A percentile compares a stretch with the other conserved stretches of the same genome.
phyloP scores from a whole-genome alignment of 1,140 invertebrate species.

The Amyelois transitella region DNA sequence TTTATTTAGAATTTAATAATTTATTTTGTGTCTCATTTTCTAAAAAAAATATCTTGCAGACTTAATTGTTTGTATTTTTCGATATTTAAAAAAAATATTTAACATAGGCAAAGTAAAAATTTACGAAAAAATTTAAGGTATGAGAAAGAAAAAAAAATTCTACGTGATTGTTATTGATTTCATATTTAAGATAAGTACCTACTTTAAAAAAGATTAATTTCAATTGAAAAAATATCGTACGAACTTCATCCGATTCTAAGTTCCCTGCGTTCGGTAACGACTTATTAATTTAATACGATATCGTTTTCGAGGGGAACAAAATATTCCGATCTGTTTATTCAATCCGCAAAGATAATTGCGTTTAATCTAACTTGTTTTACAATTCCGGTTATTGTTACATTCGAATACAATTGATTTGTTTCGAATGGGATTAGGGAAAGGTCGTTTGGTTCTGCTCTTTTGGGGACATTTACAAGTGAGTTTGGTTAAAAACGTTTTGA shows the following conservation, averaged over 20 bases:
- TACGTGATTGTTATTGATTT: too few species aligned
- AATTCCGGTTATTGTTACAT: constrained; percentile 7
- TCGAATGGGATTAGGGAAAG: background rate
- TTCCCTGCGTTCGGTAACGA: constrained; percentile 8
- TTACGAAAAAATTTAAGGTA: too few species aligned
- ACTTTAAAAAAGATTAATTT: too few species aligned
- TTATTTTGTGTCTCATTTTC: too few species aligned
- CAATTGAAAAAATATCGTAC: background rate
- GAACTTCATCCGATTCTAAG: background rate
- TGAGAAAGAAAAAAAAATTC: too few species aligned
- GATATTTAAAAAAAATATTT: too few species aligned
- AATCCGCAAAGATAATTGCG: constrained; percentile 22
- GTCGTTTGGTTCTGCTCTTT: background rate
- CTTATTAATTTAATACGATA: constrained; percentile 29
- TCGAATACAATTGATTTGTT: constrained; percentile 2
- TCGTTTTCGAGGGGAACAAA: constrained; percentile 18
- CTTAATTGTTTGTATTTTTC: too few species aligned
- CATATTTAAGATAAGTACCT: too few species aligned
- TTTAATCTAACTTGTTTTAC: constrained; percentile 21
- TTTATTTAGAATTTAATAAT: too few species aligned
- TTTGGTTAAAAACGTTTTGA: too few species aligned
- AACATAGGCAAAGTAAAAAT: too few species aligned
- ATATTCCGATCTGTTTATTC: constrained; percentile 19
- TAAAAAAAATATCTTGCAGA: too few species aligned
- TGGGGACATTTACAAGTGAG: background rate